Conservation (phyloP, 2,797 vertebrate species). For the Heliangelus exortis region DNA sequence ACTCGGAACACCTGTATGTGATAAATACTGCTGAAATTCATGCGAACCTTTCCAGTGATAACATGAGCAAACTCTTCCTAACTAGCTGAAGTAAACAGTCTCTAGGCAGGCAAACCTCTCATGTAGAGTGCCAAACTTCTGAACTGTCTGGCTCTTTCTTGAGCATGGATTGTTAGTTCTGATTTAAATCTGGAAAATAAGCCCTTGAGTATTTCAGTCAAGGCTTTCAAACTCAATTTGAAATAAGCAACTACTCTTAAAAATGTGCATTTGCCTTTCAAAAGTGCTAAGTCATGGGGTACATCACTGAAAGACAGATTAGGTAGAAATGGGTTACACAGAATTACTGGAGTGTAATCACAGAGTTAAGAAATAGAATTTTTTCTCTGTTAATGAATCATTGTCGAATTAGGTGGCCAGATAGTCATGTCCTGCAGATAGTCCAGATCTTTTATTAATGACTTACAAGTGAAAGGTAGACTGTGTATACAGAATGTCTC, state of each 20-base stretch:
- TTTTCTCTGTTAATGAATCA: background rate
- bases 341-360: background rate
- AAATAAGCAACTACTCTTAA: background rate
- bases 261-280: background rate
- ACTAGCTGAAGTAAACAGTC: constrained; percentile 45
- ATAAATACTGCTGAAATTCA: background rate
- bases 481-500: background rate
- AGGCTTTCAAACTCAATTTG: background rate
- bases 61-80: background rate
- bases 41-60: background rate
- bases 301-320: background rate
- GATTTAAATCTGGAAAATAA: background rate
- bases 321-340: background rate
- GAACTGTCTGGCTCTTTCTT: background rate
- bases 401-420: background rate
- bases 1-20: background rate
- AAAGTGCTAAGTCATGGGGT: background rate
- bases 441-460: background rate
- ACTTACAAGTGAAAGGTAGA: background rate
- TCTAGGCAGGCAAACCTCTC: background rate
- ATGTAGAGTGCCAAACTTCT: background rate
- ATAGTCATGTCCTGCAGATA: background rate
- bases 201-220: background rate
- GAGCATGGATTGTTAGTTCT: background rate
- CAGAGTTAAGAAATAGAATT: background rate